Evolutionary conservation across 1,140 invertebrate species (phyloP).

Genomic region (Acromyrmex echinatior): DNA sequence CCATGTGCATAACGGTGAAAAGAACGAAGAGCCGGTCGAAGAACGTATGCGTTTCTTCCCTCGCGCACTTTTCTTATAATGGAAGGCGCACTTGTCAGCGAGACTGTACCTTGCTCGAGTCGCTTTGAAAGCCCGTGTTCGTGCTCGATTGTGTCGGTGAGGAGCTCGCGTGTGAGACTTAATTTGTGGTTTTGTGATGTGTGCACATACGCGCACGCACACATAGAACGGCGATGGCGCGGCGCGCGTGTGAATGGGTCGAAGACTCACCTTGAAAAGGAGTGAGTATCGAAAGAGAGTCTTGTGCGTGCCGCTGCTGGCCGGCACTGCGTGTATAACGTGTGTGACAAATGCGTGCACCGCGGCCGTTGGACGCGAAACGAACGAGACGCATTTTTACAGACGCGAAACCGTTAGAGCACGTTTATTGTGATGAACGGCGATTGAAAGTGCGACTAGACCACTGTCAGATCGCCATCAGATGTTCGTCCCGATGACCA

Average conservation of each 20-base stretch:
- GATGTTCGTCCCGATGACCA: conserved; percentile 8
- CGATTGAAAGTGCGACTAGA: conserved; percentile 62
- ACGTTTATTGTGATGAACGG: conserved; percentile 10
- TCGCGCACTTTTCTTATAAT: conserved; percentile 11
- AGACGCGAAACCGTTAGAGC: conserved; percentile 58
- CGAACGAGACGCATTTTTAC: conserved; percentile 52
- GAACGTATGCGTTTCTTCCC: conserved; percentile 5
- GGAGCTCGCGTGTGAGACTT: conserved; percentile 64
- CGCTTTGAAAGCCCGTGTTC: conserved; percentile 62
- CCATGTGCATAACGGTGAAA: conserved; percentile 29
- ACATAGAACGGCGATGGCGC: conserved; percentile 18
- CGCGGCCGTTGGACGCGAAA: conserved; percentile 39
- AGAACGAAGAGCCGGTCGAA: neutral
- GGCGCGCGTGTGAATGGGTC: conserved; percentile 68
- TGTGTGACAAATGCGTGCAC: conserved; percentile 44
- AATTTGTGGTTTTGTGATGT: conserved; percentile 72
- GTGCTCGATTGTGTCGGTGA: conserved; percentile 46
- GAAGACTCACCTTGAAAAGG: conserved; percentile 71
- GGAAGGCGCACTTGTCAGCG: conserved; percentile 54
- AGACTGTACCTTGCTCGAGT: conserved; percentile 69
- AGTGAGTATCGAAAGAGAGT: conserved; percentile 66
- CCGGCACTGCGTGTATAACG: conserved; percentile 8
- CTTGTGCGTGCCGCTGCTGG: conserved; percentile 47
- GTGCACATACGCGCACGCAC: conserved; percentile 27
- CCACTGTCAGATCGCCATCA: neutral